Evolutionary conservation across 2,113 vertebrate species (phyloP).

Genomic region (Pelecanoides urinatrix): DNA sequence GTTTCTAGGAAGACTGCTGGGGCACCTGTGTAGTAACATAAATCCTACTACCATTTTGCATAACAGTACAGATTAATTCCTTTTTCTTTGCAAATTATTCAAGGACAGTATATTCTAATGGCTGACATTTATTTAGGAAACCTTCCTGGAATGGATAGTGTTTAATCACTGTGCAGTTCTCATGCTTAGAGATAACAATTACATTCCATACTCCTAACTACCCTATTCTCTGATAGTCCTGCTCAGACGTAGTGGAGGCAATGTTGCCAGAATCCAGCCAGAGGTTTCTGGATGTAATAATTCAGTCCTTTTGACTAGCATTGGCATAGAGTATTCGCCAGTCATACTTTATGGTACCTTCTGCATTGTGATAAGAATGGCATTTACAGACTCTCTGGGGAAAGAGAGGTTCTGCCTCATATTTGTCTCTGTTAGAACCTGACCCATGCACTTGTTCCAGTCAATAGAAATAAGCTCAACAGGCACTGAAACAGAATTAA

Average conservation of each 20-base stretch:
- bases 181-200: not conserved
- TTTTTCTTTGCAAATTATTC: conserved; percentile 6
- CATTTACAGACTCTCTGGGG: not conserved
- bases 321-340: not conserved
- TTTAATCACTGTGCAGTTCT: not conserved
- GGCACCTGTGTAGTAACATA: not conserved
- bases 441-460: not conserved
- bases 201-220: not conserved
- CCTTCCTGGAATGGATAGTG: not conserved
- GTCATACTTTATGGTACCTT: not conserved
- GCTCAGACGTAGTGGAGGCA: not conserved
- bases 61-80: not conserved
- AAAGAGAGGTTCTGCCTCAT: not conserved
- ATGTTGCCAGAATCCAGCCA: not conserved
- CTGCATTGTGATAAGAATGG: not conserved
- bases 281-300: not conserved
- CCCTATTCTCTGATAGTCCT: not conserved
- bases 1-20: not conserved
- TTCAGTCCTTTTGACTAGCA: not conserved
- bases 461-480: not conserved
- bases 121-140: conserved; percentile 34
- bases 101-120: not conserved
- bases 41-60: not conserved
- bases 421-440: not conserved
- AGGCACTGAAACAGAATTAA: not conserved